These are phyloP conservation scores for Dioctria linearis DNA, from an alignment of 2,888 invertebrate genomes.

Conservation along the genomic window DNA sequence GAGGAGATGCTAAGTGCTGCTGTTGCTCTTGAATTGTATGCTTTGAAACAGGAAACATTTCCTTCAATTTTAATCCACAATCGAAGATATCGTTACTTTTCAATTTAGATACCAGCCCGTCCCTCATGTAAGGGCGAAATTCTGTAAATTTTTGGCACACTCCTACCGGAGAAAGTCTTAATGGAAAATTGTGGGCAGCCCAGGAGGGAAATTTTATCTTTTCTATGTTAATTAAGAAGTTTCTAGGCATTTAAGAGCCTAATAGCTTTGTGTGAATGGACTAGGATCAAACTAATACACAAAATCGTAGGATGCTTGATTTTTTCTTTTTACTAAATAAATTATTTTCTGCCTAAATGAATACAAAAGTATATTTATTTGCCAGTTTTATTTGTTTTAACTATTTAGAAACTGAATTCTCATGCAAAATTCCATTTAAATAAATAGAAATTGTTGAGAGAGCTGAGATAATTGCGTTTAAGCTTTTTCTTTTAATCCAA, in stretches of 20 bases:
- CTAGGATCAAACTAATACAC: background rate
- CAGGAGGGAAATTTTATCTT: slow-evolving; percentile 43
- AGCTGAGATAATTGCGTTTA: no score
- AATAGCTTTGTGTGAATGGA: background rate
- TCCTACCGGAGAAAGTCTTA: background rate
- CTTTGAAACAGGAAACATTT: background rate
- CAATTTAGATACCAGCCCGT: background rate
- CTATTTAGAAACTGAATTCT: no score
- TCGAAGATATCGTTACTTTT: slow-evolving; percentile 20
- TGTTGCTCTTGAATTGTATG: background rate
- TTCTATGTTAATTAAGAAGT: slow-evolving; percentile 42
- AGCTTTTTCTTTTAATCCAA: no score
- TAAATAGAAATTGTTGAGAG: no score
- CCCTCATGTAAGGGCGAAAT: slow-evolving; percentile 20
- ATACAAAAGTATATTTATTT: no score
- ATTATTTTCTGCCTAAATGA: no score
- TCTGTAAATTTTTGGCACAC: slow-evolving; percentile 6
- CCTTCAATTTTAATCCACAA: slow-evolving; percentile 25
- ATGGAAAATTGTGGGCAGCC: slow-evolving; percentile 35
- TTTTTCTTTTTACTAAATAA: no score
- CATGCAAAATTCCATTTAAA: no score
- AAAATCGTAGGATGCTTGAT: no score
- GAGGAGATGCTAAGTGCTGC: background rate
- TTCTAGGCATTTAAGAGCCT: background rate
- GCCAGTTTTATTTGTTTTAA: no score